phyloP scores from a whole-genome alignment of 2,888 invertebrate species.

The Temnothorax ravouxi region DNA sequence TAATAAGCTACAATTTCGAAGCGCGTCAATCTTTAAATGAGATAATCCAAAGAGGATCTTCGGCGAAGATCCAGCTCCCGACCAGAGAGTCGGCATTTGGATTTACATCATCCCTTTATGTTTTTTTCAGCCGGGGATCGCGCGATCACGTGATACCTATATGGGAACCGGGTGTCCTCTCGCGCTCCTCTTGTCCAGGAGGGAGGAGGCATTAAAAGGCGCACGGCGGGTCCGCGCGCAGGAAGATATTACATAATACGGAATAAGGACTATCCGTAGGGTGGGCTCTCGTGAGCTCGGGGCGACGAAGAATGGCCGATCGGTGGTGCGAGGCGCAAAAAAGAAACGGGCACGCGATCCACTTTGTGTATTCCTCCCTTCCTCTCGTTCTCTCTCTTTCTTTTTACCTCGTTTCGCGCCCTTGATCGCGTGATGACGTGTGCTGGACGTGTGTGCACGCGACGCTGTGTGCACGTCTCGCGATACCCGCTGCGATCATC shows the following conservation, averaged over 20 bases:
- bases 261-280: slow-evolving; percentile 43
- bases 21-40: background rate
- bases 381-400: slow-evolving; percentile 13
- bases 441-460: slow-evolving; percentile 76
- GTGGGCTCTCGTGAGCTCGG: slow-evolving; percentile 51
- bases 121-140: background rate
- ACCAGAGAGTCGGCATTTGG: background rate
- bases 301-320: slow-evolving; percentile 63
- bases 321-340: slow-evolving; percentile 33
- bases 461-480: slow-evolving; percentile 42
- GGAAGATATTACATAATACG: slow-evolving; percentile 64
- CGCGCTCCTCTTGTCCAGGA: slow-evolving; percentile 15
- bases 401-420: slow-evolving; percentile 32
- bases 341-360: slow-evolving; percentile 72
- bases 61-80: background rate
- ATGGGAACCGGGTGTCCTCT: slow-evolving; percentile 71
- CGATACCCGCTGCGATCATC: slow-evolving; percentile 56
- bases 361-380: slow-evolving; percentile 59
- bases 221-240: slow-evolving; percentile 22
- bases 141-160: slow-evolving; percentile 65
- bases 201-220: slow-evolving; percentile 31
- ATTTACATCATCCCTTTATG: slow-evolving; percentile 5
- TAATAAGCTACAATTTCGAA: background rate
- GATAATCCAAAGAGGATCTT: background rate
- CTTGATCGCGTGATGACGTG: slow-evolving; percentile 71